Evolutionary conservation across 2,888 invertebrate genomes (phyloP), one percentile per base, ranked within the genome.

Genomic region (Magallana nippona): DNA sequence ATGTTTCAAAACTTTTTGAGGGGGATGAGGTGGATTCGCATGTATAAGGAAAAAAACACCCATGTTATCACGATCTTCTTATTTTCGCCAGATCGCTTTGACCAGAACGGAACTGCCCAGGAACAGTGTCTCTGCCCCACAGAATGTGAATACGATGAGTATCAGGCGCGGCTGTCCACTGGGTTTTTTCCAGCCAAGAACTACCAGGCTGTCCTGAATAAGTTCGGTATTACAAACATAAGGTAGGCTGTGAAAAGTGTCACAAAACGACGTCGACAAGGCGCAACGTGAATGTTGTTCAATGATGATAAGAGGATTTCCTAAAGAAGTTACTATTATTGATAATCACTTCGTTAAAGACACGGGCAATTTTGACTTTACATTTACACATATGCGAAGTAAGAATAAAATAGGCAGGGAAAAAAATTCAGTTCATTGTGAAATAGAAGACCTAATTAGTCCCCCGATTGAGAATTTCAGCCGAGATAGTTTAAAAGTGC

Each of bases 91-190:
- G 83, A 77, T 27, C 62, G 60, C 17, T 85, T 83, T 83, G 79
- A 82, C 55, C 55, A 77, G 8, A 83, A 82, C 60, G 78, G 44
- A 15, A 62, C 81, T 3, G 44, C 62, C 19, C 83, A 83, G 19
- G 22, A 44, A n/a, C 55, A 60, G 11, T 89, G 89, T 79, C 11
- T 78, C 13, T 90, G 90, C 85, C 87, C 86, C 15, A 86, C 87
- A 78, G 88, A 89, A 1, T 90, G 90, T 79, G 78, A 86, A n/a
- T 88, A 86, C 82, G 88, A 86, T 1, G 83, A 86, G 17, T 90
- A 88, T 81, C 88, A 89, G 32, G 84, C 88, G 2, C 80, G 83
- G 0, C 81, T 89, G 11, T 88, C 90, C 0, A 83, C 85, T 15
- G 90, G 89, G 3, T 63, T 71, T 22, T 84, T 82, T 22, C 85